These are phyloP conservation scores for Enoplosus armatus DNA, from an alignment of 2,797 vertebrate species.

Conservation along the genomic window DNA sequence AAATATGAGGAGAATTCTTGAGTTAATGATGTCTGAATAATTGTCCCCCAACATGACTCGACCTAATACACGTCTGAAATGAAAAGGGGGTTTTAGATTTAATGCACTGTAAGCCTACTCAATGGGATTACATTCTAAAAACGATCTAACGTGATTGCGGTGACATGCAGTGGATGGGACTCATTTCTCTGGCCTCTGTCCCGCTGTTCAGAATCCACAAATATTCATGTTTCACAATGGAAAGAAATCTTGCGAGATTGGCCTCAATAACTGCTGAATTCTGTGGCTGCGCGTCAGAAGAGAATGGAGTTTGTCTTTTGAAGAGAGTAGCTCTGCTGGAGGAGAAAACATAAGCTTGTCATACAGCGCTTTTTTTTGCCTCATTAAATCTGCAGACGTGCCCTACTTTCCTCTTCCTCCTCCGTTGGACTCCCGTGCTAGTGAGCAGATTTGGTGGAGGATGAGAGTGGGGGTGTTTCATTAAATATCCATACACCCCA, in stretches of 20 bases:
- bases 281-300: constrained; percentile 40
- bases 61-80: constrained; percentile 59
- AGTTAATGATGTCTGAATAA: constrained; percentile 57
- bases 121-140: constrained; percentile 76
- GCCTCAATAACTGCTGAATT: constrained; percentile 37
- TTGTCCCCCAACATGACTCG: constrained; percentile 45
- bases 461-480: constrained; percentile 69
- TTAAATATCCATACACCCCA: constrained; percentile 77
- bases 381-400: constrained; percentile 86
- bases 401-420: constrained; percentile 78
- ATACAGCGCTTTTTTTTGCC: constrained; percentile 73
- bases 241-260: constrained; percentile 19
- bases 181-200: constrained; percentile 52
- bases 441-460: constrained; percentile 74
- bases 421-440: constrained; percentile 65
- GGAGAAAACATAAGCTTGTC: constrained; percentile 80
- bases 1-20: constrained; percentile 35
- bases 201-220: constrained; percentile 35
- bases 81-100: constrained; percentile 65
- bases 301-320: constrained; percentile 60
- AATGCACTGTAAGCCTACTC: constrained; percentile 69
- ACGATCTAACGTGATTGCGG: constrained; percentile 69
- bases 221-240: constrained; percentile 46
- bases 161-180: constrained; percentile 62
- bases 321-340: constrained; percentile 69